Conservation (phyloP, 2,797 vertebrate genomes). For the Cyclopterus lumpus region DNA sequence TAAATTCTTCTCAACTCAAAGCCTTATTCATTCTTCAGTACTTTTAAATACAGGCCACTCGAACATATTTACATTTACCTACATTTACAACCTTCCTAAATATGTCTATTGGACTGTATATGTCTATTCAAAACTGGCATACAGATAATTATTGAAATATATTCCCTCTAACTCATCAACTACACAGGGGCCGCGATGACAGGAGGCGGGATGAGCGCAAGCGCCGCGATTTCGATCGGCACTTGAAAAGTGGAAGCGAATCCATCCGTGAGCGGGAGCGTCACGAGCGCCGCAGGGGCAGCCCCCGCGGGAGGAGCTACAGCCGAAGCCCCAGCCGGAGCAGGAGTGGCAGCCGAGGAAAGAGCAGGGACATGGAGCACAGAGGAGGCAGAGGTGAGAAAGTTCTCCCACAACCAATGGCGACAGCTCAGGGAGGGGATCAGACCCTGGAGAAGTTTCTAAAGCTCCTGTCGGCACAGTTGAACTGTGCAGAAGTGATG, state of each 20-base stretch:
- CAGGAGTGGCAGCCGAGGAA: constrained; percentile 90
- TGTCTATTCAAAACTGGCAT: neutral
- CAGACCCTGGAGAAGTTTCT: constrained; percentile 38
- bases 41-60: neutral
- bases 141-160: neutral
- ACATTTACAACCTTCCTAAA: neutral
- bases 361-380: constrained; percentile 91
- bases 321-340: constrained; percentile 90
- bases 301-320: constrained; percentile 85
- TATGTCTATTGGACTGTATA: neutral
- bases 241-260: constrained; percentile 87
- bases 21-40: neutral
- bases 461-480: constrained; percentile 23
- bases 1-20: neutral
- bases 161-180: neutral
- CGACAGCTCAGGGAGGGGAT: constrained; percentile 48
- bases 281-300: constrained; percentile 90
- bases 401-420: constrained; percentile 28
- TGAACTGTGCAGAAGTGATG: constrained; percentile 19
- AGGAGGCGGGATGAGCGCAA: constrained; percentile 94
- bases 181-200: constrained; percentile 89
- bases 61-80: neutral
- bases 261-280: constrained; percentile 94
- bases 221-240: constrained; percentile 91
- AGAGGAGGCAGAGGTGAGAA: constrained; percentile 88